A percentile compares a stretch with the other conserved stretches of the same genome.
phyloP scores from a whole-genome alignment of 2,797 vertebrate species.

The Sebastolobus alascanus region DNA sequence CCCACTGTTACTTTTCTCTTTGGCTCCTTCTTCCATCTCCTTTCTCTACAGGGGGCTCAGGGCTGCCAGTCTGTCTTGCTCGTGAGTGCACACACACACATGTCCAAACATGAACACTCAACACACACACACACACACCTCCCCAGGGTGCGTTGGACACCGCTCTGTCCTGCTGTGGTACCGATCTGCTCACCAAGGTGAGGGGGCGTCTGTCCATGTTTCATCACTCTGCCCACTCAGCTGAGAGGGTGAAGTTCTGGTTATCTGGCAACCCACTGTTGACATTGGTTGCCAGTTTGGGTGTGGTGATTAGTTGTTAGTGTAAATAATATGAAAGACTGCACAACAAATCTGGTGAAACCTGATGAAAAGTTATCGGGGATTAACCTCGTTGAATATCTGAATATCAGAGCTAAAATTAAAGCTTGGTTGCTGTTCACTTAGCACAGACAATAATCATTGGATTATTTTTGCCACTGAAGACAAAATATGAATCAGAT shows the following conservation, averaged over 20 bases:
- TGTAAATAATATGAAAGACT: neutral
- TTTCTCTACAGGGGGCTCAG: constrained; percentile 52
- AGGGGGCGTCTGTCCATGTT: constrained; percentile 74
- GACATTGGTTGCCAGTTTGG: constrained; percentile 38
- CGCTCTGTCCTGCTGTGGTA: constrained; percentile 71
- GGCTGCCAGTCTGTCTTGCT: constrained; percentile 65
- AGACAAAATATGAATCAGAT: neutral
- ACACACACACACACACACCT: constrained; percentile 29
- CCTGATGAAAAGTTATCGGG: neutral
- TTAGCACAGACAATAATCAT: neutral
- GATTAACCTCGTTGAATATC: neutral
- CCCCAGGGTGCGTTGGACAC: constrained; percentile 68
- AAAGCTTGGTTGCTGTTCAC: neutral
- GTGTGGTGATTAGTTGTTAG: neutral
- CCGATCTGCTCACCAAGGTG: constrained; percentile 82
- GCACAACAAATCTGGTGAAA: neutral
- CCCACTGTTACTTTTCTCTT: constrained; percentile 33
- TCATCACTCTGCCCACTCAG: constrained; percentile 73
- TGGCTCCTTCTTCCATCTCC: constrained; percentile 43
- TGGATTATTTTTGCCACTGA: neutral
- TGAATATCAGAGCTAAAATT: neutral
- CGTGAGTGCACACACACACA: constrained; percentile 33
- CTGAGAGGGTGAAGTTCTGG: constrained; percentile 65
- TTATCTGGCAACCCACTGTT: constrained; percentile 32
- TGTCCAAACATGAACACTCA: constrained; percentile 2